Evolutionary conservation across 2,797 vertebrate species (phyloP).

Genomic region (Sebastes variabilis): DNA sequence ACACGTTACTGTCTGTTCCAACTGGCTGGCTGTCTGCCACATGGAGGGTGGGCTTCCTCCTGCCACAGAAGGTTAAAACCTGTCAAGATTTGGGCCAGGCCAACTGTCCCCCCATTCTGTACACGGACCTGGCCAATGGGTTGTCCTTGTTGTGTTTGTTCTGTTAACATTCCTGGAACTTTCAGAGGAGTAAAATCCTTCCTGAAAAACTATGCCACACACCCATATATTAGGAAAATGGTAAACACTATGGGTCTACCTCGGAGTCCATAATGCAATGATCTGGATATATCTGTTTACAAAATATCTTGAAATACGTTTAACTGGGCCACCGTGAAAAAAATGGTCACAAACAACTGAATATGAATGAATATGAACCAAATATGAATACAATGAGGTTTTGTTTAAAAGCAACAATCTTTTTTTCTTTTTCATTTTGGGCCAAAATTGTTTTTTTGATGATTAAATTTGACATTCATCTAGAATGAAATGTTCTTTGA

Average conservation of each 20-base stretch:
- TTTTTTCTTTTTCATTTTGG: background rate
- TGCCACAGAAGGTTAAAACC: slow-evolving; percentile 67
- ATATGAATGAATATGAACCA: background rate
- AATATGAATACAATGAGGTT: background rate
- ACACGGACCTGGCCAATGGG: slow-evolving; percentile 21
- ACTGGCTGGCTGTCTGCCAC: slow-evolving; percentile 59
- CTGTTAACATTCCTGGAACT: slow-evolving; percentile 7
- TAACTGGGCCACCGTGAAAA: background rate
- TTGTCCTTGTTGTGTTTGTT: slow-evolving; percentile 41
- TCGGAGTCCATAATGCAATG: background rate
- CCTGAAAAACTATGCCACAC: background rate
- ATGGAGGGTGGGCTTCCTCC: slow-evolving; percentile 46
- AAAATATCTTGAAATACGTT: background rate
- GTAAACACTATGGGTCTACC: background rate
- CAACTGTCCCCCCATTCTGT: slow-evolving; percentile 65
- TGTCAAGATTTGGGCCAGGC: slow-evolving; percentile 54
- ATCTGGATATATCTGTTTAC: background rate
- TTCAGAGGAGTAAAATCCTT: background rate
- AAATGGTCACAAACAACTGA: background rate
- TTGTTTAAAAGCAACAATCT: background rate
- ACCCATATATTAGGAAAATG: background rate
- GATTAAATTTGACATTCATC: background rate
- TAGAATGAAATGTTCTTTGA: background rate
- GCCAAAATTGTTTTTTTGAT: background rate
- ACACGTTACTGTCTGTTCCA: slow-evolving; percentile 58